A percentile compares a stretch with the other conserved stretches of the same genome.
Evolutionary conservation across 2,797 vertebrate genomes (phyloP).

Genomic region (Spheniscus humboldti): DNA sequence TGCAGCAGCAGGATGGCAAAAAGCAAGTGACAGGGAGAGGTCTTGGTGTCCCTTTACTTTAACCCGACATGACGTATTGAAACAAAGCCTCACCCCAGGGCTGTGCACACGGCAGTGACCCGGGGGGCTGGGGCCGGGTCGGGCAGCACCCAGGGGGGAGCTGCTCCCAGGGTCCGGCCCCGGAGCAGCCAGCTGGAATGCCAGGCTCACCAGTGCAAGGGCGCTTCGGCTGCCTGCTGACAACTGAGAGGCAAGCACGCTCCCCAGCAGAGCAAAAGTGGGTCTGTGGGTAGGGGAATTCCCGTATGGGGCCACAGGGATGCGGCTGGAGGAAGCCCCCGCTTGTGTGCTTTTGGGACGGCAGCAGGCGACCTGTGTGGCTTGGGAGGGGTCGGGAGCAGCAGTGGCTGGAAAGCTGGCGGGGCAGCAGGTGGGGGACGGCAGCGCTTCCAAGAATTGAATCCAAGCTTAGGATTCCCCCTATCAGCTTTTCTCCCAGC

Average conservation of each 20-base stretch:
- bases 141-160: too few relatives aligned
- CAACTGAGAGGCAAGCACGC: not conserved
- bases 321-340: not conserved
- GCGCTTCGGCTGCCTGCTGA: not conserved
- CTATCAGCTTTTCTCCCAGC: not conserved
- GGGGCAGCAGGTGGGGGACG: not conserved
- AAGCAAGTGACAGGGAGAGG: not conserved
- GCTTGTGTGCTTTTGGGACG: not conserved
- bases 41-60: not conserved
- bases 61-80: fast-evolving
- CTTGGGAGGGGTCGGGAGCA: not conserved
- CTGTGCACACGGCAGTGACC: not conserved
- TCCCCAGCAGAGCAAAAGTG: too few relatives aligned
- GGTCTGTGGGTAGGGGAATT: not conserved
- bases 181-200: not conserved
- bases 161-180: not conserved
- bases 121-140: too few relatives aligned
- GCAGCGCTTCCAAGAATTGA: not conserved
- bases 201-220: not conserved
- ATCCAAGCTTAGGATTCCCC: not conserved
- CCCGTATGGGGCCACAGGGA: not conserved
- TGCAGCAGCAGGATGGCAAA: not conserved
- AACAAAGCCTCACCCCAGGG: not conserved
- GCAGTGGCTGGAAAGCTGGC: not conserved
- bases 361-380: not conserved